These are phyloP conservation scores for Ooceraea biroi DNA, from an alignment of 1,140 invertebrate genomes.

Conservation along the genomic window DNA sequence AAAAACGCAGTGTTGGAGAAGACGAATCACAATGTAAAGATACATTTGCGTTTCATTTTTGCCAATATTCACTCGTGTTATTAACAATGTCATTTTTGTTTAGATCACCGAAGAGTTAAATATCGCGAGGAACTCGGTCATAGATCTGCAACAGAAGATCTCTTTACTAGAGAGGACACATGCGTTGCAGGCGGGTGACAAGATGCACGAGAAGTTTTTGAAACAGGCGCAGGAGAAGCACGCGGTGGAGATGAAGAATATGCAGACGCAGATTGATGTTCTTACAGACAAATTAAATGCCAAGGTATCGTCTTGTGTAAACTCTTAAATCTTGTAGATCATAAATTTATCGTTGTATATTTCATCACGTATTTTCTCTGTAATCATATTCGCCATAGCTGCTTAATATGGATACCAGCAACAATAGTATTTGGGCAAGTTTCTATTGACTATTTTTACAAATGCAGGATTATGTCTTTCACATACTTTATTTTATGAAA, in stretches of 20 bases:
- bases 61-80: background rate
- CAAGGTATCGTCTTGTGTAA: constrained; percentile 76
- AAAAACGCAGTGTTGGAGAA: constrained; percentile 79
- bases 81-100: constrained; percentile 54
- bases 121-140: constrained; percentile 74
- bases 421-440: constrained; percentile 76
- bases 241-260: constrained; percentile 80
- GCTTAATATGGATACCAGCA: constrained; percentile 72
- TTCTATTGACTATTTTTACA: constrained; percentile 53
- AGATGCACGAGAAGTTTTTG: constrained; percentile 80
- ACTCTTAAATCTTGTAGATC: too few relatives aligned
- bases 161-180: constrained; percentile 79
- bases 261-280: constrained; percentile 82
- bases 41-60: constrained; percentile 5
- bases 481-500: background rate
- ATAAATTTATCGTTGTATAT: background rate
- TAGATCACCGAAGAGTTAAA: constrained; percentile 79
- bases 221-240: constrained; percentile 82
- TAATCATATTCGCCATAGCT: constrained; percentile 71
- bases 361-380: constrained; percentile 35
- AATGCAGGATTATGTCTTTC: constrained; percentile 9
- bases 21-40: constrained; percentile 81
- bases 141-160: constrained; percentile 82
- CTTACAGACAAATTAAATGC: constrained; percentile 78
- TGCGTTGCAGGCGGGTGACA: constrained; percentile 77